Base-by-base conservation (phyloP, 2,113 vertebrate genomes). In the Formicarius rufipectus region DNA sequence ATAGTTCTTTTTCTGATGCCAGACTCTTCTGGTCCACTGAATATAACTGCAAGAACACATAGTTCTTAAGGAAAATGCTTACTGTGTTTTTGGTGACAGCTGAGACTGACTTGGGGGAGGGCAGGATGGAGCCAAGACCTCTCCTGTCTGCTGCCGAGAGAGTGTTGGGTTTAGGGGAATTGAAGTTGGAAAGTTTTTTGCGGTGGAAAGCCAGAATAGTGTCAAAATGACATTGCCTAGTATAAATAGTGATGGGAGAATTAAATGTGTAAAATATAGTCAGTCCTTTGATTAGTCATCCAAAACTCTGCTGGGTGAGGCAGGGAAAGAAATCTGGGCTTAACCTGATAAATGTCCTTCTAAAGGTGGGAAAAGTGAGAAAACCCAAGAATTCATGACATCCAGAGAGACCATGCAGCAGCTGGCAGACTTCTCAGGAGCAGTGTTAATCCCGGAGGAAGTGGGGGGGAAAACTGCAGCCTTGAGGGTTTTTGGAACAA, bases 21-120 rank as follows among this genome's bases (percentile, higher is more conserved):
- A 93, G 45, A 45, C 69, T 87, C 95, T 95, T 95, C 90, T 93
- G 88, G 93, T 95, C 95, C 90, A 87, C 66, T 95, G 96, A 87
- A 7, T 84, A 19, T 75, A 95, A 86, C 85, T 92, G 83, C 76
- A 89, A 31, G 95, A 96, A 95, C 96, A 93, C 69, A 74, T 40
- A 93, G 95, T 97, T 97, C 96, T 73, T 66, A 67, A 95, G 85
- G 88, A 96, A 96, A 96, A 92, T 95, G 96, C 95, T 97, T 95
- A 81, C 92, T 86, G 73, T 88, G 85, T 30, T 90, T 95, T 88
- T 84, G 93, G 92, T 97, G 93, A 90, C 90, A 96, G 96, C 93
- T 94, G 88, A 91, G 92, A 86, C 89, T 92, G 17, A 90, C 90
- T 90, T 88, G 68, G 20, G 52, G 53, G 49, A 91, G 89, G 81